A percentile compares a stretch with the other conserved stretches of the same genome.
phyloP scores from a whole-genome alignment of 1,140 invertebrate species.

The Macrostomum lignano region DNA sequence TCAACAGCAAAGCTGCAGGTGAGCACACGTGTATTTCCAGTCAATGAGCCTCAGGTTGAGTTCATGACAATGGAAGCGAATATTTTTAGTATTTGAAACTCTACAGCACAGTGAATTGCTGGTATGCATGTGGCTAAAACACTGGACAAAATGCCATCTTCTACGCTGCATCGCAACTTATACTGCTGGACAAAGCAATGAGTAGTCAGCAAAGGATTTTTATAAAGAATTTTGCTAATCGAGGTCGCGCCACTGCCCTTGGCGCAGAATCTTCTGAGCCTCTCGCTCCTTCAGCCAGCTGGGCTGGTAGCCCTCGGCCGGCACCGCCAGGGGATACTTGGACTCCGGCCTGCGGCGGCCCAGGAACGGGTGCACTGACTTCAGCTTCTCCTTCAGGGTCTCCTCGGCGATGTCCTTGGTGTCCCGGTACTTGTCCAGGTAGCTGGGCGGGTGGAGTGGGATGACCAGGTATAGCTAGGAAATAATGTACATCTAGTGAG shows the following conservation, averaged over 20 bases:
- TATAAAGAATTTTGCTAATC: not conserved
- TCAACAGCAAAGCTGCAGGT: too few relatives aligned
- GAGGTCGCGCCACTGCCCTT: not conserved
- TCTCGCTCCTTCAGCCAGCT: not conserved
- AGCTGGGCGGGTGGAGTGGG: constrained; percentile 16
- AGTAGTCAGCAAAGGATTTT: too few relatives aligned
- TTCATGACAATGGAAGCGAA: too few relatives aligned
- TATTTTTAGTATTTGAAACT: too few relatives aligned
- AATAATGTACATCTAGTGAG: too few relatives aligned
- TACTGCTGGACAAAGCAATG: too few relatives aligned
- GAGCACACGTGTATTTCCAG: too few relatives aligned
- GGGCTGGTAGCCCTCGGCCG: not conserved
- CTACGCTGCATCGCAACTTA: too few relatives aligned
- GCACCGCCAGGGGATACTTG: constrained; percentile 37
- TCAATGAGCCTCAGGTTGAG: too few relatives aligned
- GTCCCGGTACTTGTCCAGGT: constrained; percentile 66
- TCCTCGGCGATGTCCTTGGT: constrained; percentile 58
- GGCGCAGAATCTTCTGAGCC: not conserved
- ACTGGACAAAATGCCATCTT: too few relatives aligned
- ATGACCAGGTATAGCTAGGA: constrained; percentile 1
- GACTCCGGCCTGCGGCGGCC: constrained; percentile 18
- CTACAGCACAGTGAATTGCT: too few relatives aligned
- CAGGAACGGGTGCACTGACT: constrained; percentile 48
- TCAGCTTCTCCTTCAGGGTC: constrained; percentile 47
- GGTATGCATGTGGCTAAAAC: too few relatives aligned